Conservation (phyloP, 2,888 invertebrate species). For the Tinea trinotella region DNA sequence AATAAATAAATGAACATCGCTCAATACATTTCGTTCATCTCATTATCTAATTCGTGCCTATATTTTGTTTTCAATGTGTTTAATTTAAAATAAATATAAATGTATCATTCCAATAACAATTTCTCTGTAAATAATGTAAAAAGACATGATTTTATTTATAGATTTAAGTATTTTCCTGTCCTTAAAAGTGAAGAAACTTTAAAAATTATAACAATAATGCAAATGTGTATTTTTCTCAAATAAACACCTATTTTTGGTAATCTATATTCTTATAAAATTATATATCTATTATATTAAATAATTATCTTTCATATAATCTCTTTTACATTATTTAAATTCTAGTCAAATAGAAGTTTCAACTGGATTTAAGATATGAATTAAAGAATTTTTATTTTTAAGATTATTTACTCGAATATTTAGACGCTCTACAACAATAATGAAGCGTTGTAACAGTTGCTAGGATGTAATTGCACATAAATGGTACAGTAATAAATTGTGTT, state of each 20-base stretch:
- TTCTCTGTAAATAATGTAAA: conserved; percentile 34
- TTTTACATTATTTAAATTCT: not conserved
- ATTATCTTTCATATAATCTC: not conserved
- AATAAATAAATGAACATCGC: no score
- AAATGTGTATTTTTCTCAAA: conserved; percentile 8
- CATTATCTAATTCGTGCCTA: no score
- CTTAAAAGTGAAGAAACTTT: not conserved
- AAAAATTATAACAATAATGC: not conserved
- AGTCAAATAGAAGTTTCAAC: conserved; percentile 8
- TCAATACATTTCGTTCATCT: no score
- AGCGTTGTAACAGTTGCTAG: no score
- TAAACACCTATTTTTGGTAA: conserved; percentile 6
- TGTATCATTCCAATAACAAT: conserved; percentile 39
- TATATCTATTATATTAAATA: not conserved
- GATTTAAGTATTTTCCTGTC: not conserved
- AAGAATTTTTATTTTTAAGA: conserved; percentile 7
- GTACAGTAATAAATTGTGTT: no score
- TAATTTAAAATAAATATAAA: not conserved
- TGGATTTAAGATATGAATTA: not conserved
- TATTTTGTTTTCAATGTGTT: not conserved
- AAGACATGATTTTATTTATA: conserved; percentile 26
- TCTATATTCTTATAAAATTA: conserved; percentile 1
- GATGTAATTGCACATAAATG: no score
- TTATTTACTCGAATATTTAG: not conserved
- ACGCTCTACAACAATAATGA: no score